phyloP scores from a whole-genome alignment of 2,888 invertebrate species.

The Acanthosepion lycidas region DNA sequence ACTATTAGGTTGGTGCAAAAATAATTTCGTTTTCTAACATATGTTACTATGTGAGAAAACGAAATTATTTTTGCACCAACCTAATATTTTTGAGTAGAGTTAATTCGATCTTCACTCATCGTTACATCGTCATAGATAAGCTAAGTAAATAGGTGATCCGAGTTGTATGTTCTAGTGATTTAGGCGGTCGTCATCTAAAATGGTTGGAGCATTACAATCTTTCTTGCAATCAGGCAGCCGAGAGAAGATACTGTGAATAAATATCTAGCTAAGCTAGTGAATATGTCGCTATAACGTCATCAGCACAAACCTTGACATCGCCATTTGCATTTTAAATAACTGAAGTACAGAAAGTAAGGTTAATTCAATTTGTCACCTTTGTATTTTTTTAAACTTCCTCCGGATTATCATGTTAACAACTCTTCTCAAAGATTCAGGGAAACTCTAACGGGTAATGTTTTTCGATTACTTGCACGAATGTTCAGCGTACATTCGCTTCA shows the following conservation, averaged over 20 bases:
- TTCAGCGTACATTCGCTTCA: not conserved
- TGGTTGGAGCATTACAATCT: no score
- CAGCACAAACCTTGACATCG: not conserved
- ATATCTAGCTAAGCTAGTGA: not conserved
- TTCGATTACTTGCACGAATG: not conserved
- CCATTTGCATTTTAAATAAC: not conserved
- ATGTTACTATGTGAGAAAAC: no score
- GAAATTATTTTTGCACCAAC: no score
- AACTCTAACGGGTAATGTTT: not conserved
- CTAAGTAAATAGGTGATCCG: no score
- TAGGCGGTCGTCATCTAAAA: no score
- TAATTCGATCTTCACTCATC: no score
- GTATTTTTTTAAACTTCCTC: not conserved
- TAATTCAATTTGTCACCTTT: not conserved
- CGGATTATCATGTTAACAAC: not conserved
- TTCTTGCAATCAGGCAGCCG: not conserved
- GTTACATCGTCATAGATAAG: no score
- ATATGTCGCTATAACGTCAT: not conserved
- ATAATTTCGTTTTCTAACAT: no score
- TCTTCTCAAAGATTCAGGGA: not conserved
- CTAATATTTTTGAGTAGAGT: no score
- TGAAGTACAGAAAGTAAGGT: not conserved
- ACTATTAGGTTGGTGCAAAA: no score
- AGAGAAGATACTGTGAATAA: not conserved
- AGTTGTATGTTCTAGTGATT: no score